A percentile compares a stretch with the other conserved stretches of the same genome.
These are phyloP conservation scores for Lindbergichthys nudifrons DNA, from an alignment of 2,797 vertebrate genomes.

Conservation along the genomic window DNA sequence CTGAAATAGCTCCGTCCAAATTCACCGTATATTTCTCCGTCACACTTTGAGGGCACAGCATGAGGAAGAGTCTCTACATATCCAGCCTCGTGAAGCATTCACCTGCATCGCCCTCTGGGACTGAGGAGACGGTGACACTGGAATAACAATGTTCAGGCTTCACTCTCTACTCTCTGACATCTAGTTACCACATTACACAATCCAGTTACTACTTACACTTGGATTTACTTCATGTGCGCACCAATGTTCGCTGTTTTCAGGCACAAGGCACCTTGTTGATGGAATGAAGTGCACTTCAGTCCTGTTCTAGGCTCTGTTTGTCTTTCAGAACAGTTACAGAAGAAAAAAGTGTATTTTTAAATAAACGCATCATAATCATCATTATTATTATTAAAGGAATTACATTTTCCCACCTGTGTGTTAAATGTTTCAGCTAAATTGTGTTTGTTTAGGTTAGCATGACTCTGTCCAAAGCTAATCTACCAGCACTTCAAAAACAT, in stretches of 20 bases:
- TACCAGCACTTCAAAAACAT: not conserved
- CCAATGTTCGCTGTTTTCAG: too few species aligned
- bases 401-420: not conserved
- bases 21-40: conserved; percentile 32
- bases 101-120: conserved; percentile 36
- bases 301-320: too few species aligned
- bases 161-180: too few species aligned
- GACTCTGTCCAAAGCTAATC: not conserved
- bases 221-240: too few species aligned
- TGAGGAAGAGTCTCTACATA: conserved; percentile 38
- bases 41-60: conserved; percentile 26
- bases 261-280: too few species aligned
- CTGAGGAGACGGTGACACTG: conserved; percentile 37
- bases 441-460: not conserved
- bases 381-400: not conserved
- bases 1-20: conserved; percentile 61
- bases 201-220: too few species aligned
- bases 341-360: too few species aligned
- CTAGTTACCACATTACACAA: too few species aligned
- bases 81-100: conserved; percentile 50
- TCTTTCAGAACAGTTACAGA: too few species aligned
- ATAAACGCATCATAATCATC: not conserved
- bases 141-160: conserved; percentile 22
- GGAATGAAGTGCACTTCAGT: too few species aligned
- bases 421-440: not conserved